Evolutionary conservation across 2,113 vertebrate species (phyloP).

Genomic region (Neolamprologus cancellatus): DNA sequence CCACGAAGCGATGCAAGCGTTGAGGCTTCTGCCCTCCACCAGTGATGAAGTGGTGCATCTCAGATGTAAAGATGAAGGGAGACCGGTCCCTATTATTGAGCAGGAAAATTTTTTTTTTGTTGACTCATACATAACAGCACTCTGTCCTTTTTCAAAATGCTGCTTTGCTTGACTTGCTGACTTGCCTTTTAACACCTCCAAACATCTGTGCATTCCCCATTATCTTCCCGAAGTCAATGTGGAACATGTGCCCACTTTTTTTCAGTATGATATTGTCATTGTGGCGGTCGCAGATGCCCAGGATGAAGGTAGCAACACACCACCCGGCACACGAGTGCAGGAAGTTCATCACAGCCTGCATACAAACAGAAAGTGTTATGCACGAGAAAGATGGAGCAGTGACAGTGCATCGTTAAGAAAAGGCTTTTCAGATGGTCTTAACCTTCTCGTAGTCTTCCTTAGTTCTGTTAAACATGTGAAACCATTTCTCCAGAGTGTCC

Average conservation of each 20-base stretch:
- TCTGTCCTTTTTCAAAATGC: background rate
- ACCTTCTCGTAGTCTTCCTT: slow-evolving; percentile 90
- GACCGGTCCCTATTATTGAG: slow-evolving; percentile 74
- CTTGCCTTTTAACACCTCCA: slow-evolving; percentile 84
- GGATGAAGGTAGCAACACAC: slow-evolving; percentile 90
- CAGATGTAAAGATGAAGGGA: slow-evolving; percentile 88
- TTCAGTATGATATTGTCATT: slow-evolving; percentile 98
- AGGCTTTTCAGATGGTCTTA: background rate
- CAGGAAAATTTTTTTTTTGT: fast-evolving
- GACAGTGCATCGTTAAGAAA: background rate
- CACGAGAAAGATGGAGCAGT: background rate
- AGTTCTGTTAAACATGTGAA: slow-evolving; percentile 87
- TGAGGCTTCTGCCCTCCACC: slow-evolving; percentile 79
- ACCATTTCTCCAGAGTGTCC: slow-evolving; percentile 88
- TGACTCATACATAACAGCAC: background rate
- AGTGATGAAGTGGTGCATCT: slow-evolving; percentile 92
- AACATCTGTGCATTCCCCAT: slow-evolving; percentile 95
- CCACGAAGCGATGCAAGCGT: slow-evolving; percentile 83
- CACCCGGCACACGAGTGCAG: slow-evolving; percentile 94
- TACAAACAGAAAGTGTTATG: background rate
- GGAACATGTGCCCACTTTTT: slow-evolving; percentile 93
- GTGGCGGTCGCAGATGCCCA: slow-evolving; percentile 95
- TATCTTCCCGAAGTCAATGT: slow-evolving; percentile 93
- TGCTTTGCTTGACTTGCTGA: background rate
- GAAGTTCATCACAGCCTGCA: slow-evolving; percentile 91